Evolutionary conservation across 1,140 invertebrate species (phyloP).

Genomic region (Prorops nasuta): DNA sequence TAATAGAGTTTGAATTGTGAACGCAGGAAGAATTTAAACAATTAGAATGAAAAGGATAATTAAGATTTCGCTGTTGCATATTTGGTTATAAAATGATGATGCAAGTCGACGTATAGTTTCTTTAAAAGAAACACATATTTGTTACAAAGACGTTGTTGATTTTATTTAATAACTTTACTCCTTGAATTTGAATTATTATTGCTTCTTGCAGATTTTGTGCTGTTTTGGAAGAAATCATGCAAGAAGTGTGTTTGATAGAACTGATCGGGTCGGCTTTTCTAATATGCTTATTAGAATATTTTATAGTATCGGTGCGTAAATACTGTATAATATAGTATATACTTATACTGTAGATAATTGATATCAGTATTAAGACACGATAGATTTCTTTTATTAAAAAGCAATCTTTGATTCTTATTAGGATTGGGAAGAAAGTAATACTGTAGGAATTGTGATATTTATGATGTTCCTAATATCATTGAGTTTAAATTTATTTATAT

Average conservation of each 20-base stretch:
- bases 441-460: conserved; percentile 13
- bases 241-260: conserved; percentile 18
- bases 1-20: too few species aligned
- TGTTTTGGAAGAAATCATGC: conserved; percentile 6
- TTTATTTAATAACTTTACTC: too few species aligned
- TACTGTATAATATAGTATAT: too few species aligned
- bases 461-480: conserved; percentile 13
- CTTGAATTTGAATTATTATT: neutral
- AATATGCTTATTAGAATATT: conserved; percentile 20
- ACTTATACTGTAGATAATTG: neutral
- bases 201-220: conserved; percentile 10
- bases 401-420: conserved; percentile 6
- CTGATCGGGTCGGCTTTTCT: conserved; percentile 8
- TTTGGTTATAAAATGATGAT: too few species aligned
- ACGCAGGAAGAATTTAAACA: too few species aligned
- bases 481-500: conserved; percentile 22
- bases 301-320: conserved; percentile 12
- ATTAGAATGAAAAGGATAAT: too few species aligned
- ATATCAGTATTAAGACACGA: conserved; percentile 3
- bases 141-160: too few species aligned
- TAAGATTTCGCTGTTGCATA: too few species aligned
- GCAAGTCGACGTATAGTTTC: too few species aligned
- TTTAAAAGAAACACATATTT: too few species aligned
- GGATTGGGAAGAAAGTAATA: conserved; percentile 23
- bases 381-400: conserved; percentile 5